Evolutionary conservation across 2,113 vertebrate species (phyloP).

Genomic region (Myrmecophaga tridactyla): DNA sequence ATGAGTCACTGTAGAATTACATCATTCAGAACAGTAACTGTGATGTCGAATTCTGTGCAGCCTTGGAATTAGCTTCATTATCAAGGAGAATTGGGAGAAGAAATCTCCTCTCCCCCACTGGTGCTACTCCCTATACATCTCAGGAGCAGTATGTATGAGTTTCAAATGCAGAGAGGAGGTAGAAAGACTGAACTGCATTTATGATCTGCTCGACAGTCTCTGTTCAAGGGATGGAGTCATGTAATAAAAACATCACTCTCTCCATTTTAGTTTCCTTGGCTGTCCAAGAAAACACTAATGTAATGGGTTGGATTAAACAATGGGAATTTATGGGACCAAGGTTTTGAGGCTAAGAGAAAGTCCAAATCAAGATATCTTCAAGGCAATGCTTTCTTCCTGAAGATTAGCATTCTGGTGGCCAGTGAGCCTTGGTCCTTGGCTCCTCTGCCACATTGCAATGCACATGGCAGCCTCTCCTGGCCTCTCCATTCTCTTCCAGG

Average conservation of each 20-base stretch:
- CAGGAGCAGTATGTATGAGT: not conserved
- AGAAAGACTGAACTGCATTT: not conserved
- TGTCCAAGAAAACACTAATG: too few relatives aligned
- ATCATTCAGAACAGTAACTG: not conserved
- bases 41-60: not conserved
- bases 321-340: too few relatives aligned
- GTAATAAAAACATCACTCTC: not conserved
- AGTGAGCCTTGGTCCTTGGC: too few relatives aligned
- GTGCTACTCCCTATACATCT: not conserved
- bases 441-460: too few relatives aligned
- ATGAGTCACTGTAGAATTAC: not conserved
- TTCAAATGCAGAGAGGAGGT: not conserved
- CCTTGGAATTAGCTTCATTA: not conserved
- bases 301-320: too few relatives aligned
- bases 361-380: too few relatives aligned
- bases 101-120: not conserved
- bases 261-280: too few relatives aligned
- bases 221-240: not conserved
- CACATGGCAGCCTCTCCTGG: too few relatives aligned
- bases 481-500: too few relatives aligned
- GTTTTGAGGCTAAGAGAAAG: too few relatives aligned
- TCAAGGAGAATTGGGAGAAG: constrained; percentile 26
- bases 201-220: not conserved
- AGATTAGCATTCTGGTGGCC: too few relatives aligned
- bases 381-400: too few relatives aligned